phyloP scores from a whole-genome alignment of 2,113 vertebrate genomes.

The Thamnaconus septentrionalis region DNA sequence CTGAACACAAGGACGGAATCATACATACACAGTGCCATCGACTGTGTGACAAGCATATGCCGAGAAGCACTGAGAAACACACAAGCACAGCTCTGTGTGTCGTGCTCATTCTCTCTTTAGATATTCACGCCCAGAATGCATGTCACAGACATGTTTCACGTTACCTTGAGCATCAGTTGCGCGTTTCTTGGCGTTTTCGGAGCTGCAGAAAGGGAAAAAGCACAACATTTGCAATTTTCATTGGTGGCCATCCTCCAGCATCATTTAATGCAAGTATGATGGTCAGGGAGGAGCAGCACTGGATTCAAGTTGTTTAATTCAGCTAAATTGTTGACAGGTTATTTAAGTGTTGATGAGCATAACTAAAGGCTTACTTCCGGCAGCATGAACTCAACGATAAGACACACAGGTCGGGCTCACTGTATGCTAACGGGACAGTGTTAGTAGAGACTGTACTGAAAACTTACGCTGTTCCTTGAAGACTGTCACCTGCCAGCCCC shows the following conservation, averaged over 20 bases:
- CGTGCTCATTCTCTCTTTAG: too few relatives aligned
- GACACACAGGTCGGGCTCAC: not conserved
- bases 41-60: not conserved
- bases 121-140: too few relatives aligned
- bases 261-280: too few relatives aligned
- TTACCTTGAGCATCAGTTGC: constrained; percentile 62
- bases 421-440: constrained; percentile 15
- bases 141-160: not conserved
- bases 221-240: constrained; percentile 57
- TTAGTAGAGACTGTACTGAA: not conserved
- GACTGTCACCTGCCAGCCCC: constrained; percentile 52
- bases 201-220: constrained; percentile 48
- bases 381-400: constrained; percentile 22
- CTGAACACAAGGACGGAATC: constrained; percentile 9
- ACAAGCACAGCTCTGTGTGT: not conserved
- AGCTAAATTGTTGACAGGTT: too few relatives aligned
- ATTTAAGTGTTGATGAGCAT: too few relatives aligned
- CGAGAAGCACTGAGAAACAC: not conserved
- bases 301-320: too few relatives aligned
- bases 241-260: constrained; percentile 43
- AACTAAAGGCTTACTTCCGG: too few relatives aligned
- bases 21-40: constrained; percentile 6
- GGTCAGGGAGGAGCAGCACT: too few relatives aligned
- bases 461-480: constrained; percentile 64
- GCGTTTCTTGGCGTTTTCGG: constrained; percentile 54